Conservation (phyloP, 1,140 invertebrate species). For the Drosophila sulfurigaster region DNA sequence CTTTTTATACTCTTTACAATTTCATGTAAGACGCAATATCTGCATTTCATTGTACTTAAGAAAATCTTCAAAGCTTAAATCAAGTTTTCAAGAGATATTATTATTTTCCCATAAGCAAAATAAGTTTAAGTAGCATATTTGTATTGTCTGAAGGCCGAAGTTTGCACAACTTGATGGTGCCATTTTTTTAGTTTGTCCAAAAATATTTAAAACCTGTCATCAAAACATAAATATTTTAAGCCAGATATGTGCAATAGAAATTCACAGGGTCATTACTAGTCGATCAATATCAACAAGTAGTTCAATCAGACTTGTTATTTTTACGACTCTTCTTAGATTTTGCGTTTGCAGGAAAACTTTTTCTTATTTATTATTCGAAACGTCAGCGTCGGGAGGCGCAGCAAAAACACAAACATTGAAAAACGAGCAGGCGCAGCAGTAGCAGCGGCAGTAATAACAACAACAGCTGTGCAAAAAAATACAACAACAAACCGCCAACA, state of each 20-base stretch:
- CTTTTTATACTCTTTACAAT: constrained; percentile 46
- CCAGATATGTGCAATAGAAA: too few species aligned
- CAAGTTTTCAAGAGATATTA: too few species aligned
- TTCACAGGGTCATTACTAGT: not conserved
- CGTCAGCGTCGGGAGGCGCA: constrained; percentile 43
- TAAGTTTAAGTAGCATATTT: not conserved
- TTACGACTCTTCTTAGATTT: constrained; percentile 50
- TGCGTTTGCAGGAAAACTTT: constrained; percentile 81
- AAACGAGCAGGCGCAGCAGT: constrained; percentile 58
- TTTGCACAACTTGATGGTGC: too few species aligned
- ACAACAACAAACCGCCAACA: constrained; percentile 40
- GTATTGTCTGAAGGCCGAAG: too few species aligned
- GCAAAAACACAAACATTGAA: constrained; percentile 72
- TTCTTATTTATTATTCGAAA: constrained; percentile 83
- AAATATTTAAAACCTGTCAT: too few species aligned
- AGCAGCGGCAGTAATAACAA: constrained; percentile 28
- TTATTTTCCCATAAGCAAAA: not conserved
- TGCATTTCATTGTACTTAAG: not conserved
- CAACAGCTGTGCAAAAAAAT: constrained; percentile 27
- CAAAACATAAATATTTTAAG: too few species aligned
- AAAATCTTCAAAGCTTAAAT: not conserved
- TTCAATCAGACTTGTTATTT: constrained; percentile 47
- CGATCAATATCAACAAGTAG: not conserved
- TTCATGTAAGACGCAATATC: not conserved
- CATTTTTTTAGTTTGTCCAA: too few species aligned